Base-by-base conservation (phyloP, 2,113 vertebrate genomes). In the Andinoacara biseriatus region DNA sequence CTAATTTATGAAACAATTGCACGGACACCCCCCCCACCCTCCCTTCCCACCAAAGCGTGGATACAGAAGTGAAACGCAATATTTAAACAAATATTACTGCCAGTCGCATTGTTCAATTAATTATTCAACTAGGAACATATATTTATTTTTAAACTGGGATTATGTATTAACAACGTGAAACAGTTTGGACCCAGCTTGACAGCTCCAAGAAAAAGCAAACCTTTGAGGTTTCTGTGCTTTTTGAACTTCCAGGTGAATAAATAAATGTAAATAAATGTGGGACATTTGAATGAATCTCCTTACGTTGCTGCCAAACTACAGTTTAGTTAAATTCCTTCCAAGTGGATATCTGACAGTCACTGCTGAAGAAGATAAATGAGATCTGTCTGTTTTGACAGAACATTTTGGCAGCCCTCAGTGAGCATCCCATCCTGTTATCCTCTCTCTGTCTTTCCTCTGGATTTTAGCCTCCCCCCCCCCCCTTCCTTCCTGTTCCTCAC, bases 351-450 rank as follows among this genome's bases (percentile, higher is more conserved):
- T 82, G 62, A 88, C 76, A 81, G 63, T 77, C 7, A 33, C 40
- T 58, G 58, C 8, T 31, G 46, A 72, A 24, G 29, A 78, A 85
- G 86, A 87, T 76, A 18, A 85, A 85, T 85, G 67, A 84, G 83
- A 63, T 83, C 84, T 61, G 40, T 83, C 69, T 80, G 69, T 31
- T 78, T 65, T 57, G 76, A 79, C 82, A 58, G 11, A 62, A 72
- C 31, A 15, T 87, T 76, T 76, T 83, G 78, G 69, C 74, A 84
- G 74, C 81, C 54, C 59, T 80, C 76, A 52, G 40, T 46, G 17
- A 79, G 58, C 61, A 43, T 65, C 17, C 52, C 52, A 76, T 82
- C 72, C 80, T 61, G 59, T 56, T 49, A 75, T 81, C 76, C 77
- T 81, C 82, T 79, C 65, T 17, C n/a, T 78, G 60, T 61, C 43